phyloP scores from a whole-genome alignment of 2,797 vertebrate genomes.

The Coracias cyanogaster region DNA sequence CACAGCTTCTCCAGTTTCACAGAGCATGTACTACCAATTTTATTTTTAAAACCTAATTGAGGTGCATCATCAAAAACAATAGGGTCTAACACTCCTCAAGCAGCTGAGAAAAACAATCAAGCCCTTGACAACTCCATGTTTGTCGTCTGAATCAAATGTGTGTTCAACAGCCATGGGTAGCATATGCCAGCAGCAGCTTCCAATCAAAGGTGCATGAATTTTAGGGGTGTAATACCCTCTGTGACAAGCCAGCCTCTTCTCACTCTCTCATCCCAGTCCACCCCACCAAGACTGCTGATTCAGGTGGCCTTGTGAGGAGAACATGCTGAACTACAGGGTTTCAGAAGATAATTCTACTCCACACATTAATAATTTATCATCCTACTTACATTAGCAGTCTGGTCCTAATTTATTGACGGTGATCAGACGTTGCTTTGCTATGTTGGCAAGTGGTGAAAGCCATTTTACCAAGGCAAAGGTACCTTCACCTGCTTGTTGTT shows the following conservation, averaged over 20 bases:
- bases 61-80: constrained; percentile 58
- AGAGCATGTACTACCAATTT: constrained; percentile 21
- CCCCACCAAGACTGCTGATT: neutral
- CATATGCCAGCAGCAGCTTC: constrained; percentile 12
- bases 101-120: neutral
- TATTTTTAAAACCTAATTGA: constrained; percentile 67
- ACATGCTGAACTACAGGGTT: neutral
- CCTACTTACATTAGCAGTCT: neutral
- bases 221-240: neutral
- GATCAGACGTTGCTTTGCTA: neutral
- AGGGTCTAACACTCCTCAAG: constrained; percentile 45
- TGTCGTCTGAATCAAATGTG: constrained; percentile 13
- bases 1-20: constrained; percentile 5
- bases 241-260: neutral
- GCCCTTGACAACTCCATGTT: neutral
- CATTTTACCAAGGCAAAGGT: neutral
- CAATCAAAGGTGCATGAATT: neutral
- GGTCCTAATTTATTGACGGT: neutral
- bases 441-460: neutral
- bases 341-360: neutral
- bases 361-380: neutral
- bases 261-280: neutral
- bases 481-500: neutral
- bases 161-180: neutral
- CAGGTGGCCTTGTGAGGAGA: neutral